Conservation (phyloP, 2,888 invertebrate species). For the Andrena marginata region DNA sequence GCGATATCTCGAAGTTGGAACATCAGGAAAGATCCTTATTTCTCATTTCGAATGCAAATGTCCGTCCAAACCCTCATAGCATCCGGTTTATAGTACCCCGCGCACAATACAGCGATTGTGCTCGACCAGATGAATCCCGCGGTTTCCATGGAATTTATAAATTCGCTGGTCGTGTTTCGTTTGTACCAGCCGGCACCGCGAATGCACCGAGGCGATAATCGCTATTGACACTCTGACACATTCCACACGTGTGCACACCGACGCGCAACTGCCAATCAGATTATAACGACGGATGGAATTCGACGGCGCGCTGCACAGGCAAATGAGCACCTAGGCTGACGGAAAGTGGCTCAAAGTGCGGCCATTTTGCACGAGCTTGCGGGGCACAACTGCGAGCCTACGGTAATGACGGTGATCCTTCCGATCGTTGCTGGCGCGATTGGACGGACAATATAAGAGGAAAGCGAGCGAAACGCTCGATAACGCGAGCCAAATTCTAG, state of each 20-base stretch:
- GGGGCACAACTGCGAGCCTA: slow-evolving; percentile 20
- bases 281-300: slow-evolving; percentile 49
- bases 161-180: slow-evolving; percentile 14
- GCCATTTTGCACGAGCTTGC: slow-evolving; percentile 33
- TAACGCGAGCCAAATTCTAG: slow-evolving; percentile 23
- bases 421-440: slow-evolving; percentile 8
- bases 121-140: not conserved
- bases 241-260: slow-evolving; percentile 17
- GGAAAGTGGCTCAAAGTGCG: slow-evolving; percentile 49
- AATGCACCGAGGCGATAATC: slow-evolving; percentile 43
- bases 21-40: too few relatives aligned
- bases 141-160: slow-evolving; percentile 35
- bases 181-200: slow-evolving; percentile 8
- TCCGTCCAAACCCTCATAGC: not conserved
- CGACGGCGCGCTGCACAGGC: slow-evolving; percentile 39
- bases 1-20: too few relatives aligned
- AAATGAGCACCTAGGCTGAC: slow-evolving; percentile 53
- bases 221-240: slow-evolving; percentile 62
- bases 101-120: slow-evolving; percentile 7
- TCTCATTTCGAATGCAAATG: not conserved
- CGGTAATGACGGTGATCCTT: slow-evolving; percentile 53
- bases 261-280: slow-evolving; percentile 31
- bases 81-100: not conserved
- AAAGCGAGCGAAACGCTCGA: slow-evolving; percentile 49
- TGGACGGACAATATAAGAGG: slow-evolving; percentile 14